Base-by-base conservation (phyloP, 2,113 vertebrate species). In the Perca fluviatilis region DNA sequence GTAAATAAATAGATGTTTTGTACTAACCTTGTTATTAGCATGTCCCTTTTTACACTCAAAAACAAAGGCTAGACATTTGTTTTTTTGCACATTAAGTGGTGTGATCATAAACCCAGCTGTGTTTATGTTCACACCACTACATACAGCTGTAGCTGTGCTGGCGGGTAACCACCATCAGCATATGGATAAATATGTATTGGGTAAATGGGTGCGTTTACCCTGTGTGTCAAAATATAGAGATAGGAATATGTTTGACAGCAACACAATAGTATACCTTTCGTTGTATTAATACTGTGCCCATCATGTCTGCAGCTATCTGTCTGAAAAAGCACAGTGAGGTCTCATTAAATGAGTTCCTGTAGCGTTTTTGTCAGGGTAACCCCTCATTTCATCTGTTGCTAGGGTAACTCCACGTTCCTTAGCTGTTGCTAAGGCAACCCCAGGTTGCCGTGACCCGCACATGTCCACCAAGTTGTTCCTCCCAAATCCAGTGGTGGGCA, bases 341-440 rank as follows among this genome's bases (percentile, higher is more conserved):
- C 89, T 88, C 63, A 81, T 80, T 86, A 92, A 92, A 93, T 92
- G 83, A 91, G 91, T 90, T 92, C 91, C 90, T 82, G 87, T 90
- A 67, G 86, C 69, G 85, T 91, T 93, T 93, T 93, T 92, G 92
- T 93, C 92, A 94, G 91, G 81, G 86, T 95, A 92, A 94, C 93
- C 91, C 91, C 88, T 92, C 84, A 89, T 92, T 93, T 90, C 93
- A 93, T 93, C 88, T 91, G 93, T 93, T 92, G 90, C 91, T 89
- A 89, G 86, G 88, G 91, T 79, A 95, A 94, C 93, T 82, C 78
- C 78, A 86, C 78, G 87, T 91, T 94, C 90, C 69, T 86, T 60
- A 73, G 85, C 30, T 30, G 93, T 94, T 92, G 88, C 91, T 87
- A 91, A 47, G 91, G 92, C 83, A 91, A 95, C 93, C 81, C 43